phyloP scores from a whole-genome alignment of 2,113 vertebrate species.

The Tragelaphus strepsiceros region DNA sequence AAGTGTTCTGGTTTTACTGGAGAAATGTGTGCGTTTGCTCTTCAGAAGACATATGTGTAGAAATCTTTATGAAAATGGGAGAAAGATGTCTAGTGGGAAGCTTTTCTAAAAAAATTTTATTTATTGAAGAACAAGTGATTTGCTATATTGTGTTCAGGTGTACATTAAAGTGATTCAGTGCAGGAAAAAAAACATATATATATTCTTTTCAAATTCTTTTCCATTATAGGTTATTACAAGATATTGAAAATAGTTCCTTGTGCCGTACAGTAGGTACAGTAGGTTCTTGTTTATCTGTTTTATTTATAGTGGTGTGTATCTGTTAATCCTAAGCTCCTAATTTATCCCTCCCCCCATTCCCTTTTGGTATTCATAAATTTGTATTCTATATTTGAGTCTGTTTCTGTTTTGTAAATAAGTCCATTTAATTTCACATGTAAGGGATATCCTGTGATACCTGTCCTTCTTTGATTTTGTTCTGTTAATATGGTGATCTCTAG shows the following conservation, averaged over 20 bases:
- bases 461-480: background rate
- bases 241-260: background rate
- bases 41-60: background rate
- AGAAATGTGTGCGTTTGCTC: background rate
- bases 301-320: background rate
- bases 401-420: background rate
- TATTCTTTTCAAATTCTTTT: background rate
- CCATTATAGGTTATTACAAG: background rate
- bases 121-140: background rate
- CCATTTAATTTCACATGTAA: background rate
- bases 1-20: background rate
- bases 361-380: background rate
- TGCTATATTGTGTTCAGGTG: background rate
- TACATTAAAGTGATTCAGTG: background rate
- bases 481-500: background rate
- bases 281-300: background rate
- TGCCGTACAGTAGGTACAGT: background rate
- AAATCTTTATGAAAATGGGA: background rate
- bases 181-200: background rate
- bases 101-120: background rate
- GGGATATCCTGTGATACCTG: background rate
- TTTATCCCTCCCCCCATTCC: background rate
- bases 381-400: background rate
- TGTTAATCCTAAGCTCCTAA: background rate
- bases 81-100: background rate